These are phyloP conservation scores for Solenopsis invicta DNA, from an alignment of 1,140 invertebrate species.

Conservation along the genomic window DNA sequence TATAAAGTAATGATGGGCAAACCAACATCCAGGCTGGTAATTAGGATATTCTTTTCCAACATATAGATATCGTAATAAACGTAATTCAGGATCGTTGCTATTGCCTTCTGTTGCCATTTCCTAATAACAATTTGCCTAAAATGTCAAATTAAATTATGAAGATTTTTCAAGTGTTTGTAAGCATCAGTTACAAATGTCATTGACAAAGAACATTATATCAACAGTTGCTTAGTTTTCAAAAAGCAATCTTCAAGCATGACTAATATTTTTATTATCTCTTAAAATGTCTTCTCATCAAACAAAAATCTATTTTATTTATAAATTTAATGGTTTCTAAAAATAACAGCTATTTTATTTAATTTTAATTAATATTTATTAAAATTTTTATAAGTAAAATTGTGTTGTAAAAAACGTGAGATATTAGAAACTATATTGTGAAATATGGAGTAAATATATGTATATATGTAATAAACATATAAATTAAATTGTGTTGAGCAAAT, in stretches of 20 bases:
- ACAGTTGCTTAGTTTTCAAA: background rate
- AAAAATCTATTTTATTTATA: background rate
- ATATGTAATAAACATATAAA: background rate
- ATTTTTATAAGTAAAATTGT: background rate
- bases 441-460: background rate
- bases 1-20: conserved; percentile 87
- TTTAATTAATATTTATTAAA: background rate
- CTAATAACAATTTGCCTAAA: conserved; percentile 8
- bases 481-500: conserved; percentile 4
- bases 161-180: background rate
- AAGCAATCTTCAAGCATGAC: background rate
- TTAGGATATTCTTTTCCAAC: conserved; percentile 87
- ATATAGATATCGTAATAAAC: conserved; percentile 86
- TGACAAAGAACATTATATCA: background rate
- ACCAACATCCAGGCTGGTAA: conserved; percentile 88
- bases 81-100: conserved; percentile 71
- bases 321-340: background rate
- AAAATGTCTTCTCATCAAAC: background rate
- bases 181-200: background rate
- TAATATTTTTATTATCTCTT: background rate
- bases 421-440: background rate
- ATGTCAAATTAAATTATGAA: conserved; percentile 12
- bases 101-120: conserved; percentile 65
- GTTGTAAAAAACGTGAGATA: background rate
- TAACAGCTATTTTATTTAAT: background rate